Conservation (phyloP, 2,113 vertebrate genomes). For the Cyphomyrus plagiostoma region DNA sequence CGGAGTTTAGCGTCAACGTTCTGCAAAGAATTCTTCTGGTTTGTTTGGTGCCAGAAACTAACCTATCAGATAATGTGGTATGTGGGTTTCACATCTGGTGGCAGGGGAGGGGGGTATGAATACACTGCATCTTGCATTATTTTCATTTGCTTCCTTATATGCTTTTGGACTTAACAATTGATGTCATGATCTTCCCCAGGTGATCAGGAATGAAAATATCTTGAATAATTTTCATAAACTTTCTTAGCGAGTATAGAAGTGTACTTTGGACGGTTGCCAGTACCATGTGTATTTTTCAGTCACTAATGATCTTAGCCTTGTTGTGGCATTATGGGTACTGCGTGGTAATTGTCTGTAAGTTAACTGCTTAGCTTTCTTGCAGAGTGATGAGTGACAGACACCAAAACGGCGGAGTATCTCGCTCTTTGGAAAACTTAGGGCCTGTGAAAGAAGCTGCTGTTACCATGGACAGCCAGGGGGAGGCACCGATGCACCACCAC, state of each 20-base stretch:
- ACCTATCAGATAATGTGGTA: neutral
- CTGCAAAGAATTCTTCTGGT: neutral
- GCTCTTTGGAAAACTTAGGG: slow-evolving; percentile 13
- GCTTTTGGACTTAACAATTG: neutral
- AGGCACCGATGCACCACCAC: slow-evolving; percentile 11
- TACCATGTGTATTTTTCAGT: neutral
- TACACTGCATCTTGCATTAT: neutral
- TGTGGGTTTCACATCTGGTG: neutral
- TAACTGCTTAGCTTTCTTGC: slow-evolving; percentile 1
- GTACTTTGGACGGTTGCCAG: neutral
- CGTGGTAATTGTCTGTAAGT: neutral
- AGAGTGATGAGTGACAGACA: slow-evolving; percentile 19
- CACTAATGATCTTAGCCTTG: neutral
- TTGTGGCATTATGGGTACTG: neutral
- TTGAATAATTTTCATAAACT: neutral
- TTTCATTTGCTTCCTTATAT: neutral
- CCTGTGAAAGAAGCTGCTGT: slow-evolving; percentile 16
- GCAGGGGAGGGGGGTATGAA: neutral
- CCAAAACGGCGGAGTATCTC: slow-evolving; percentile 12
- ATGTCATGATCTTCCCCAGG: neutral
- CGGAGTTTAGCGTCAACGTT: neutral
- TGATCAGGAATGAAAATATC: neutral
- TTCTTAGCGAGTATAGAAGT: neutral
- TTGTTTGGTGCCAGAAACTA: neutral
- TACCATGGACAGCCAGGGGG: neutral